phyloP scores from a whole-genome alignment of 2,113 vertebrate species.

The Microcebus jonahi region DNA sequence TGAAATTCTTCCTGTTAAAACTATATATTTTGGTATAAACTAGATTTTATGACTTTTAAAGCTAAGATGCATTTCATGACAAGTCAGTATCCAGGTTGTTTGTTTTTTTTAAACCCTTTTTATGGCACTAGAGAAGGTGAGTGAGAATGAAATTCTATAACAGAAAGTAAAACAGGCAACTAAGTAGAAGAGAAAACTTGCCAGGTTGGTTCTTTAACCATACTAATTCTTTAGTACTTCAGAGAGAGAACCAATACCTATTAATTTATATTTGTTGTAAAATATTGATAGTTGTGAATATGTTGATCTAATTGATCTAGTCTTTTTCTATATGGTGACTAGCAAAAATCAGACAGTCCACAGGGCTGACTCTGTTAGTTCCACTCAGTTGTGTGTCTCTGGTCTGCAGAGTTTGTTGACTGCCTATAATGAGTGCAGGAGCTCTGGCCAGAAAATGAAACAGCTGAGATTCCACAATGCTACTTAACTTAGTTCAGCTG shows the following conservation, averaged over 20 bases:
- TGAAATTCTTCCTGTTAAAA: conserved; percentile 51
- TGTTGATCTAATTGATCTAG: neutral
- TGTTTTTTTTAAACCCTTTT: neutral
- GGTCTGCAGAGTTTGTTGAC: neutral
- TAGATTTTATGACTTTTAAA: conserved; percentile 42
- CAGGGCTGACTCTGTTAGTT: neutral
- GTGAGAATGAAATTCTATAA: neutral
- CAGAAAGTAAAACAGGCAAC: neutral
- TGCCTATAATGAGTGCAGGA: neutral
- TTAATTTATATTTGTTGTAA: conserved; percentile 16
- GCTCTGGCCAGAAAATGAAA: neutral
- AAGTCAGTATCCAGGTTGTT: neutral
- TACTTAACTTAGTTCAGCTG: neutral
- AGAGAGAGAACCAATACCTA: neutral
- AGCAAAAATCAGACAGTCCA: neutral
- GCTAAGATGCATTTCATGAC: neutral
- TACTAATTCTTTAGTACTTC: neutral
- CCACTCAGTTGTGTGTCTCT: neutral
- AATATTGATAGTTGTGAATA: neutral
- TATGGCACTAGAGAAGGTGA: neutral
- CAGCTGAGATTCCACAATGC: neutral
- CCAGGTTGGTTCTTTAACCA: neutral
- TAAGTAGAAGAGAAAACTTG: neutral
- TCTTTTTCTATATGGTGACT: neutral
- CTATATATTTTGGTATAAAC: conserved; percentile 25